phyloP scores from a whole-genome alignment of 2,797 vertebrate genomes.

The Clarias fuscus region DNA sequence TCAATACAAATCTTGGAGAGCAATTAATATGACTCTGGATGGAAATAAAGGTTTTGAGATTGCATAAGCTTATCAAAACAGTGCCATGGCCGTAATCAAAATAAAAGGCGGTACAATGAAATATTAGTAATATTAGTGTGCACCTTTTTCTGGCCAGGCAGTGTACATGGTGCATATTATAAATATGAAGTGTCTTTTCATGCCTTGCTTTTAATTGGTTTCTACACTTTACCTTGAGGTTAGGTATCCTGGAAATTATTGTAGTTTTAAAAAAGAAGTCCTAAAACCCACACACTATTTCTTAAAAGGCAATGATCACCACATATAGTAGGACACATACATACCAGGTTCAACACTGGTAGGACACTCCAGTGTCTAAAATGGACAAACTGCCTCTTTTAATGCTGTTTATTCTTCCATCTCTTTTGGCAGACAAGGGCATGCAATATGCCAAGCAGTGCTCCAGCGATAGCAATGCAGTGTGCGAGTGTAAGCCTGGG shows the following conservation, averaged over 20 bases:
- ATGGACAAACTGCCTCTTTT: background rate
- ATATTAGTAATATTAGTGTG: too few species aligned
- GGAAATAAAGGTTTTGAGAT: too few species aligned
- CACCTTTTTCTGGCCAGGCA: too few species aligned
- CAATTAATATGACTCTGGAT: too few species aligned
- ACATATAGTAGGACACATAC: background rate
- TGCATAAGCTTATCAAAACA: too few species aligned
- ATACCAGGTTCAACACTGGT: background rate
- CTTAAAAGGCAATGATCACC: background rate
- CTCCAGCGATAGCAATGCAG: slow-evolving; percentile 46
- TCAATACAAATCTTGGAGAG: too few species aligned
- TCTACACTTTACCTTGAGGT: background rate
- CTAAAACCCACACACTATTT: background rate
- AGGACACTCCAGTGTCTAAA: background rate
- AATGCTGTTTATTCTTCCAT: background rate
- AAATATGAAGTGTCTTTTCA: background rate
- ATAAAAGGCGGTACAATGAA: too few species aligned
- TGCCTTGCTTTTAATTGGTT: background rate
- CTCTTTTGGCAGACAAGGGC: slow-evolving; percentile 58
- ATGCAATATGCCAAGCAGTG: slow-evolving; percentile 56
- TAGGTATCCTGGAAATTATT: background rate
- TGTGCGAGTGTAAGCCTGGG: slow-evolving; percentile 66
- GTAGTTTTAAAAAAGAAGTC: background rate
- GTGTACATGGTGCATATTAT: background rate
- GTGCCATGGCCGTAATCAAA: too few species aligned